Conservation (phyloP, 2,113 vertebrate genomes). For the Charina bottae region DNA sequence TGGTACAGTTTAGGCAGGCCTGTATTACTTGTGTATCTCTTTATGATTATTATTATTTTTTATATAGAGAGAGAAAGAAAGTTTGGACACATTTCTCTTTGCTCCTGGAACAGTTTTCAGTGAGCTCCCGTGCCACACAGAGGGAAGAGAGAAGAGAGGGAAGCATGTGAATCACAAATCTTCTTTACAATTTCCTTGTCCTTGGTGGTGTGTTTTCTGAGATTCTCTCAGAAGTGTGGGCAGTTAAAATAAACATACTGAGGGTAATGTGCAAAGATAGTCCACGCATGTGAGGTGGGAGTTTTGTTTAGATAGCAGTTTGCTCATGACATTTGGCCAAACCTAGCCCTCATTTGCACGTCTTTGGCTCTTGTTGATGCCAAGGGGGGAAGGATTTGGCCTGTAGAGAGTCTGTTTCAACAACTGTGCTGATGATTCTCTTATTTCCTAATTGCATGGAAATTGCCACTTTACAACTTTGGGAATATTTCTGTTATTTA, state of each 20-base stretch:
- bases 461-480: constrained; percentile 37
- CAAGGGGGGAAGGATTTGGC: constrained; percentile 59
- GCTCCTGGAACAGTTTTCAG: constrained; percentile 82
- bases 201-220: constrained; percentile 53
- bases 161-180: constrained; percentile 66
- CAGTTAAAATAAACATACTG: constrained; percentile 66
- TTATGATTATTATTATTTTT: constrained; percentile 74
- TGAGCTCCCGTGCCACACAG: constrained; percentile 73
- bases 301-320: constrained; percentile 53
- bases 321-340: constrained; percentile 46
- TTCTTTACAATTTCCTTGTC: constrained; percentile 74
- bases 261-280: constrained; percentile 65
- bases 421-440: constrained; percentile 59
- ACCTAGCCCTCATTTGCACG: constrained; percentile 56
- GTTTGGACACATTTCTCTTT: constrained; percentile 78
- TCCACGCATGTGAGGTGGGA: constrained; percentile 51
- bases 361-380: constrained; percentile 34
- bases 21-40: constrained; percentile 82
- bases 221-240: constrained; percentile 66
- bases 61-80: constrained; percentile 65
- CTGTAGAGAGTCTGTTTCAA: constrained; percentile 61
- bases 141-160: constrained; percentile 60
- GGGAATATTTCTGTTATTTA: not conserved
- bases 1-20: constrained; percentile 87
- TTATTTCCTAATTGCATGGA: constrained; percentile 47